A percentile compares a stretch with the other conserved stretches of the same genome.
phyloP scores from a whole-genome alignment of 35 echinoderm and acorn worm genomes.

The Apostichopus californicus region DNA sequence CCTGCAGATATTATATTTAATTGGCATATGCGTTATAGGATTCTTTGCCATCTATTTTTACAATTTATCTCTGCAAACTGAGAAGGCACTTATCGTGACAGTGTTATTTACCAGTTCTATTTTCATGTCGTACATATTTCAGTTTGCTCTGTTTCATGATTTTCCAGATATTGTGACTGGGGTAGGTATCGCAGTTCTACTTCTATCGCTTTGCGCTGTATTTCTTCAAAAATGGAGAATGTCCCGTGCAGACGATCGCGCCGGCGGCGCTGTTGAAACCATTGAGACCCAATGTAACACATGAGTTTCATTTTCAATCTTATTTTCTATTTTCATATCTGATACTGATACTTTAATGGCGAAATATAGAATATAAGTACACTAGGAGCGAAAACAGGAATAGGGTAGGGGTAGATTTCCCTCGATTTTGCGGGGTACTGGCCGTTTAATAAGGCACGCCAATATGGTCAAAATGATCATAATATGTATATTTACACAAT shows the following conservation, averaged over 20 bases:
- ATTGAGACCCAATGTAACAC: too few species aligned
- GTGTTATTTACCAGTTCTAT: neutral
- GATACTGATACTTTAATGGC: too few species aligned
- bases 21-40: neutral
- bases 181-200: neutral
- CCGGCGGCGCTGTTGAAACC: too few species aligned
- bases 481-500: too few species aligned
- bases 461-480: too few species aligned
- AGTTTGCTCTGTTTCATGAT: neutral
- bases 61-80: neutral
- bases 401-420: too few species aligned
- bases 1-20: neutral
- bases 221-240: slow-evolving; percentile 1
- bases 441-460: too few species aligned
- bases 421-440: too few species aligned
- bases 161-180: slow-evolving; percentile 10
- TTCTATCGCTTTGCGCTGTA: neutral
- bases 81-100: neutral
- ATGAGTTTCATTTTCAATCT: too few species aligned
- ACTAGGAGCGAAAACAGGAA: too few species aligned
- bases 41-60: neutral
- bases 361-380: too few species aligned
- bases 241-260: neutral
- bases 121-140: slow-evolving; percentile 18
- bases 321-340: too few species aligned